A percentile compares a stretch with the other conserved stretches of the same genome.
Conservation (phyloP, 2,797 vertebrate species). For the Novumbra hubbsi region DNA sequence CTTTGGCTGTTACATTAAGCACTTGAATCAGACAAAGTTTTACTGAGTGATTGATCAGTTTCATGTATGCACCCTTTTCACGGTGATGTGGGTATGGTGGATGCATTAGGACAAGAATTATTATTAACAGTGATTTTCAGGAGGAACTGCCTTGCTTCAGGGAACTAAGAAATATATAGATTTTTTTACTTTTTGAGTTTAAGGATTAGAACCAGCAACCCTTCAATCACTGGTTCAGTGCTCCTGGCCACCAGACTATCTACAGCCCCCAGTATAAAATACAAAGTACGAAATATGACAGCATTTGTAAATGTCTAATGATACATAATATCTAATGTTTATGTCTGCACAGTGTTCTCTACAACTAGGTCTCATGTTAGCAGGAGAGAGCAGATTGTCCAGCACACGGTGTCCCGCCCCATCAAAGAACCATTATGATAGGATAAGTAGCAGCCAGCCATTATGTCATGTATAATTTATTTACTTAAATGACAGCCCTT, state of each 20-base stretch:
- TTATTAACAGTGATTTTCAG: background rate
- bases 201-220: too few relatives aligned
- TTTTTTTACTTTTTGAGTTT: too few relatives aligned
- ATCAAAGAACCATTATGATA: background rate
- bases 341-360: background rate
- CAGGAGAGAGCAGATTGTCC: background rate
- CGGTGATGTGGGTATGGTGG: too few relatives aligned
- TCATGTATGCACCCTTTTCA: too few relatives aligned
- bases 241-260: too few relatives aligned
- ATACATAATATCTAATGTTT: background rate
- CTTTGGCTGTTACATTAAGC: too few relatives aligned
- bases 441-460: background rate
- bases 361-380: background rate
- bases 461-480: slow-evolving; percentile 7
- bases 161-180: too few relatives aligned
- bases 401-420: background rate
- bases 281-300: background rate
- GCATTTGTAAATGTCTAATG: background rate
- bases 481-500: background rate
- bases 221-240: too few relatives aligned
- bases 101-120: too few relatives aligned
- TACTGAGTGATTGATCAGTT: too few relatives aligned
- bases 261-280: background rate
- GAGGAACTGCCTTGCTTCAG: too few relatives aligned
- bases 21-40: too few relatives aligned